phyloP scores from a whole-genome alignment of 2,113 vertebrate species.

The Grammatotria lemairii region DNA sequence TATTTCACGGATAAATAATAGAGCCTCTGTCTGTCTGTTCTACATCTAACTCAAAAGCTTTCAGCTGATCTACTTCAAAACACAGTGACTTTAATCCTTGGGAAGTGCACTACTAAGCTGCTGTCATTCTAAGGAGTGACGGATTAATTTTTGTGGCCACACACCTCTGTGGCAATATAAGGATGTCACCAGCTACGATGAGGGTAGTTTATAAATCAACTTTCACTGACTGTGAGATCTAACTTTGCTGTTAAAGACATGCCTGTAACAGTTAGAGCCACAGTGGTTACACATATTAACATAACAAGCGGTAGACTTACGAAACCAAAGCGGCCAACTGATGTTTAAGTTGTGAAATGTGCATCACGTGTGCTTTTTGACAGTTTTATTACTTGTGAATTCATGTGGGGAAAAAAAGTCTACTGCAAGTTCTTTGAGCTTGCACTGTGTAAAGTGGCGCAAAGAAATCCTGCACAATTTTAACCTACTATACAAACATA shows the following conservation, averaged over 20 bases:
- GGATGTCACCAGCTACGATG: background rate
- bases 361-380: background rate
- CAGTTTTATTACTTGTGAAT: background rate
- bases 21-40: background rate
- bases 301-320: background rate
- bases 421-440: background rate
- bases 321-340: background rate
- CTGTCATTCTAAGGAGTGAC: background rate
- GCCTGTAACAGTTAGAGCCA: background rate
- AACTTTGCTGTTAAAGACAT: background rate
- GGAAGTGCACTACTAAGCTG: background rate
- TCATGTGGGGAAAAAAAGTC: accelerated
- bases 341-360: background rate
- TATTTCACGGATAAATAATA: background rate
- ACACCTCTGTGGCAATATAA: background rate
- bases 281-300: background rate
- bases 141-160: background rate
- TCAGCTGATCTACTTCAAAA: background rate
- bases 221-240: background rate
- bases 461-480: background rate
- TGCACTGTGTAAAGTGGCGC: background rate
- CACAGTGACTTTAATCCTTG: background rate
- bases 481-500: background rate
- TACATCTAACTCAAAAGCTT: background rate
- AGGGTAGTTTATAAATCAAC: background rate